Evolutionary conservation across 2,113 vertebrate genomes (phyloP).

Genomic region (Addax nasomaculatus): DNA sequence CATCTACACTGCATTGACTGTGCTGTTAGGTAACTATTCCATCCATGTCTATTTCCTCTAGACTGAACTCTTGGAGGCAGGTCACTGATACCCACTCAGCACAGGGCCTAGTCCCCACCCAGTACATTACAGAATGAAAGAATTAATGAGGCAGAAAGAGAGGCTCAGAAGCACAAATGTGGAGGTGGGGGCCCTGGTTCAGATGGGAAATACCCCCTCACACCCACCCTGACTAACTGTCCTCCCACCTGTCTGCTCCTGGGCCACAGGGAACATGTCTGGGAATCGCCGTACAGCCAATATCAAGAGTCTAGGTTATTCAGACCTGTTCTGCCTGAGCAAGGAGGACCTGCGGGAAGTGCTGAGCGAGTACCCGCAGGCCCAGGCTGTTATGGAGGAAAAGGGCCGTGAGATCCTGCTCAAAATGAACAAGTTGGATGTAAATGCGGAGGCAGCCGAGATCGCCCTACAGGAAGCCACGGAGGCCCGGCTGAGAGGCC

Average conservation of each 20-base stretch:
- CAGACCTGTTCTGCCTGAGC: constrained; percentile 93
- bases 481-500: constrained; percentile 67
- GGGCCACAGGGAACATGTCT: constrained; percentile 86
- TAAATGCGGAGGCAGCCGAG: constrained; percentile 62
- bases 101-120: background rate
- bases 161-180: background rate
- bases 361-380: constrained; percentile 88
- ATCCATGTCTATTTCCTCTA: background rate
- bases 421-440: constrained; percentile 88
- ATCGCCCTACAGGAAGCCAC: constrained; percentile 73
- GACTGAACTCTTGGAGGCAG: background rate
- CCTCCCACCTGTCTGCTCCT: background rate
- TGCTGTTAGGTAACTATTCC: background rate
- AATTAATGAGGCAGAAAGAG: background rate
- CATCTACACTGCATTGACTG: background rate
- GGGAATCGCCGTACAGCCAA: constrained; percentile 95
- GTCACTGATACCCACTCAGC: background rate
- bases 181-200: background rate
- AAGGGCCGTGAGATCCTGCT: constrained; percentile 92
- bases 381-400: constrained; percentile 88
- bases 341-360: constrained; percentile 91
- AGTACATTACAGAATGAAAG: background rate
- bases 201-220: background rate
- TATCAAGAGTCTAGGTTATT: constrained; percentile 93
- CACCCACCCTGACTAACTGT: background rate